These are phyloP conservation scores for Mirza zaza DNA, from an alignment of 2,113 vertebrate genomes.

Conservation along the genomic window DNA sequence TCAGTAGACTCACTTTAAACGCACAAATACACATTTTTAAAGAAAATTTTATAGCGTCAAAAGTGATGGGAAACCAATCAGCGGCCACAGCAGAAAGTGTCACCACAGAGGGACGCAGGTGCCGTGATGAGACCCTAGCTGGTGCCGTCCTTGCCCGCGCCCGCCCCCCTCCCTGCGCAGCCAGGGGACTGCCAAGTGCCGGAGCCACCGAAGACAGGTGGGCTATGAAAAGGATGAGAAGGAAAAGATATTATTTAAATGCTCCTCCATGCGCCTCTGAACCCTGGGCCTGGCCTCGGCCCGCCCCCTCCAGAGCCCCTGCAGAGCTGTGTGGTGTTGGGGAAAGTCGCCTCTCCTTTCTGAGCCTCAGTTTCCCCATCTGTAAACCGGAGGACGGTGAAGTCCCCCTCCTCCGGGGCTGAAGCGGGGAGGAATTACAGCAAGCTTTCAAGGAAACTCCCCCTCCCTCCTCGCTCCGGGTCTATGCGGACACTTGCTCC, in stretches of 20 bases:
- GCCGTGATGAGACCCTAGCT: fast-evolving
- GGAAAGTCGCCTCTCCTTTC: neutral
- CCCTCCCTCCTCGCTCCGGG: fast-evolving
- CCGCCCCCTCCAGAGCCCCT: neutral
- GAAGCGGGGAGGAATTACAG: neutral
- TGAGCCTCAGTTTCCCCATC: neutral
- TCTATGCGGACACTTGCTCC: neutral
- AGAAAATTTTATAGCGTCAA: neutral
- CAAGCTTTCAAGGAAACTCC: neutral
- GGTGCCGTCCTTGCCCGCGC: fast-evolving
- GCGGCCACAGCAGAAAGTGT: neutral
- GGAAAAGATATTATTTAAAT: neutral
- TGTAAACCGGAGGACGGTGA: neutral
- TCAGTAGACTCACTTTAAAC: neutral
- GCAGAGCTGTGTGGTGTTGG: neutral
- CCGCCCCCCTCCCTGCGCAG: fast-evolving
- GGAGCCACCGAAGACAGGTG: neutral
- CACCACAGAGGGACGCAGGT: neutral
- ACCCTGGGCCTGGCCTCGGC: neutral
- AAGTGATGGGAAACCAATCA: neutral
- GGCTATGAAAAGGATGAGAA: neutral
- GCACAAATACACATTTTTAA: neutral
- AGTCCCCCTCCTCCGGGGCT: neutral
- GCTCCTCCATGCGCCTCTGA: neutral
- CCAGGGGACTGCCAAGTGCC: no score